These are phyloP conservation scores for Strigamia crassipes DNA, from an alignment of 2,888 invertebrate genomes.

Conservation along the genomic window DNA sequence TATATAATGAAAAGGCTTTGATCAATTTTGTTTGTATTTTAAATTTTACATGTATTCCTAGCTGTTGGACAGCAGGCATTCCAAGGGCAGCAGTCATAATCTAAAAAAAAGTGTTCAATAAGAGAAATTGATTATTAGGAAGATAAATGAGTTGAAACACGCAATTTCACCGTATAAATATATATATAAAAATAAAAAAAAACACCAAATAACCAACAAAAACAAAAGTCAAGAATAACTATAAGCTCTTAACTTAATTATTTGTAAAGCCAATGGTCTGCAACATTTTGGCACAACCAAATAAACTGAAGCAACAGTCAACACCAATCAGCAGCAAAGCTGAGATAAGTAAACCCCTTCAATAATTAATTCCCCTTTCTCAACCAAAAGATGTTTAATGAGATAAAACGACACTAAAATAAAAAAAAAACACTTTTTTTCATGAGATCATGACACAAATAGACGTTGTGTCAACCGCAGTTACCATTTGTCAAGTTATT, in stretches of 20 bases:
- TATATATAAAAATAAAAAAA: background rate
- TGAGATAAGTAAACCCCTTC: background rate
- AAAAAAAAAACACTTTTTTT: no score
- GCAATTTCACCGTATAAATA: background rate
- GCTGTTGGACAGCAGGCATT: constrained; percentile 44
- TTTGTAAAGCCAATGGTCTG: background rate
- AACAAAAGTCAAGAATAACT: background rate
- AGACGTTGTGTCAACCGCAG: background rate
- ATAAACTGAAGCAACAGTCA: constrained; percentile 14
- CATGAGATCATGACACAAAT: no score
- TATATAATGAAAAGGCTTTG: background rate
- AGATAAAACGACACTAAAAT: background rate
- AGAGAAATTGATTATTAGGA: constrained; percentile 21
- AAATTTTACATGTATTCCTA: constrained; percentile 46
- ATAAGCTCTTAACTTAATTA: background rate
- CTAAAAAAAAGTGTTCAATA: constrained; percentile 25
- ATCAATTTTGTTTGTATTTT: background rate
- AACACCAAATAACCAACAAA: background rate
- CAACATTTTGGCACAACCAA: constrained; percentile 14
- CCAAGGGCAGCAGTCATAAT: constrained; percentile 46
- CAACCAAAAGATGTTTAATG: background rate
- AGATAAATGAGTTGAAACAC: background rate
- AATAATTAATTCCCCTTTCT: background rate
- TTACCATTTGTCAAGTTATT: background rate
- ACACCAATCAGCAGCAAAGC: background rate